These are phyloP conservation scores for Argopecten irradians DNA, from an alignment of 1,140 invertebrate species.

Conservation along the genomic window DNA sequence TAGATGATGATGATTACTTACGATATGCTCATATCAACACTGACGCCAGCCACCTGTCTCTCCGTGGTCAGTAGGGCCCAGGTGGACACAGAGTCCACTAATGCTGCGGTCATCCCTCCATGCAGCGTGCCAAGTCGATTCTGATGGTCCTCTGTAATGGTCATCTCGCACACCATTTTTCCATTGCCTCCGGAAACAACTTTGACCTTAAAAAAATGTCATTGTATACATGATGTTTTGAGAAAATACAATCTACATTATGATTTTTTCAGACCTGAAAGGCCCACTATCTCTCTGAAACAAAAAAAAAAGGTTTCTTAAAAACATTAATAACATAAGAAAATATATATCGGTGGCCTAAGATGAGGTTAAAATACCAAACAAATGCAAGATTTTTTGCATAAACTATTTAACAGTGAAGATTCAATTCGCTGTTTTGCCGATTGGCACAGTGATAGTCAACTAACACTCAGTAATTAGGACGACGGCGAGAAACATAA, in stretches of 20 bases:
- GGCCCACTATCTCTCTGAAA: too few species aligned
- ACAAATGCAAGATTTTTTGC: too few species aligned
- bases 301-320: too few species aligned
- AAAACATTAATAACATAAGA: too few species aligned
- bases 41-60: conserved; percentile 82
- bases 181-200: conserved; percentile 65
- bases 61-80: conserved; percentile 85
- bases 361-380: too few species aligned
- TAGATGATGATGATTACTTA: conserved; percentile 75
- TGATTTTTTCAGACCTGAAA: too few species aligned
- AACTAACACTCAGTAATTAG: too few species aligned
- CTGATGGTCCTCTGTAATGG: conserved; percentile 85
- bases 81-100: conserved; percentile 90
- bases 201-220: conserved; percentile 55
- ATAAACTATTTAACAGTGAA: too few species aligned
- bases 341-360: too few species aligned
- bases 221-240: not conserved
- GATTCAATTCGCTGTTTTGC: too few species aligned
- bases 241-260: not conserved
- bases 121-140: conserved; percentile 88
- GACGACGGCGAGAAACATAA: too few species aligned
- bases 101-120: conserved; percentile 88
- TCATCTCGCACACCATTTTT: conserved; percentile 81
- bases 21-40: conserved; percentile 86
- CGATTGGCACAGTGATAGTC: too few species aligned